Conservation (phyloP, 2,797 vertebrate genomes). For the Muscicapa striata region DNA sequence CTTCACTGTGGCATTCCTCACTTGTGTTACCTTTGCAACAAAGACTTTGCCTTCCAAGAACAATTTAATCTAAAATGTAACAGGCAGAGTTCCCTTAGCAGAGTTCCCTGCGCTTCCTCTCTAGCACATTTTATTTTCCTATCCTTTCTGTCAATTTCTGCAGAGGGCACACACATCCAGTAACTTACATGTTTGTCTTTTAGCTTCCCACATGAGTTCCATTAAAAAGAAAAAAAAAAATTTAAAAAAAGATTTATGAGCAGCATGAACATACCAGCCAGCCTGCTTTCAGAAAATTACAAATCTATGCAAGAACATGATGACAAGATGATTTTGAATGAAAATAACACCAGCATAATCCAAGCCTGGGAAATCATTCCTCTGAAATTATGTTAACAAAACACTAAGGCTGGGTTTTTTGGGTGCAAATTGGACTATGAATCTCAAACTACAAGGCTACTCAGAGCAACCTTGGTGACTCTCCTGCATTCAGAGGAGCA, state of each 20-base stretch:
- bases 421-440: neutral
- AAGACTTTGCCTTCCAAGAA: neutral
- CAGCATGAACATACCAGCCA: neutral
- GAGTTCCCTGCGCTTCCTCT: neutral
- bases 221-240: conserved; percentile 1
- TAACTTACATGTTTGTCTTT: neutral
- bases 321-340: conserved; percentile 37
- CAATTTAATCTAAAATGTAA: neutral
- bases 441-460: neutral
- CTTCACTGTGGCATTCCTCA: neutral
- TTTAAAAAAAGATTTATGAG: neutral
- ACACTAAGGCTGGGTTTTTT: neutral
- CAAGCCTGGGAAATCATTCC: neutral
- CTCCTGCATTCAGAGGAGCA: neutral
- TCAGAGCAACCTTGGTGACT: neutral
- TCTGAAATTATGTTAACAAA: neutral
- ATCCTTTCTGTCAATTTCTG: neutral
- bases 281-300: conserved; percentile 45
- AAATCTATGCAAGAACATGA: conserved; percentile 32
- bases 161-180: neutral
- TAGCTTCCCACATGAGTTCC: neutral
- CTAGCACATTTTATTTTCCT: neutral
- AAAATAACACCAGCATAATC: conserved; percentile 27
- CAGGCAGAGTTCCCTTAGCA: neutral
- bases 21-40: neutral